Conservation (phyloP, 1,140 invertebrate species). For the Drosophila bocki region DNA sequence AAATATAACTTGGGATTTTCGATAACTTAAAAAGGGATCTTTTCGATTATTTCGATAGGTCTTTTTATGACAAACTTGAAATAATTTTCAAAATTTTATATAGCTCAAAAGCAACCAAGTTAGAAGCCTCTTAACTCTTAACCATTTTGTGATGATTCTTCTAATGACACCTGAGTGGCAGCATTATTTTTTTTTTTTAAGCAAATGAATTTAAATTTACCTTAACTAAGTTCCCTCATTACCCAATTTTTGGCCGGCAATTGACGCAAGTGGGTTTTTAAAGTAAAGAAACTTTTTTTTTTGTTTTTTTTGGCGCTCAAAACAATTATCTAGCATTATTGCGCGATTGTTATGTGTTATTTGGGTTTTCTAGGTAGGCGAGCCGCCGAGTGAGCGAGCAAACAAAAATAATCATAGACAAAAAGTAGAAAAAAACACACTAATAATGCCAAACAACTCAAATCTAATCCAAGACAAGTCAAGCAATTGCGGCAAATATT, state of each 20-base stretch:
- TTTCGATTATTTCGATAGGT: background rate
- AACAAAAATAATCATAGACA: conserved; percentile 38
- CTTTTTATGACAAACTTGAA: background rate
- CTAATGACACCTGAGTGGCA: conserved; percentile 6
- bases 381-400: conserved; percentile 22
- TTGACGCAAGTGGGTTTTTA: conserved; percentile 35
- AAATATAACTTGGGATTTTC: too few species aligned
- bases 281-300: conserved; percentile 16
- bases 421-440: conserved; percentile 10
- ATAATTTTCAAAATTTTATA: too few species aligned
- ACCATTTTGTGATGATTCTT: conserved; percentile 4
- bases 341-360: conserved; percentile 59
- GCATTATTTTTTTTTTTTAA: conserved; percentile 19
- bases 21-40: too few species aligned
- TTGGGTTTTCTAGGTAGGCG: conserved; percentile 35
- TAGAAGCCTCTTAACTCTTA: background rate
- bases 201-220: conserved; percentile 41
- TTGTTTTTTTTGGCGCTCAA: conserved; percentile 17
- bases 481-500: conserved; percentile 71
- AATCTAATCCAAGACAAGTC: conserved; percentile 71
- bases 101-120: background rate
- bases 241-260: conserved; percentile 32
- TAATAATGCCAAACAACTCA: conserved; percentile 36
- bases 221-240: conserved; percentile 32
- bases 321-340: conserved; percentile 46